Base-by-base conservation (phyloP, 2,797 vertebrate genomes). In the Syngnathus rostellatus region DNA sequence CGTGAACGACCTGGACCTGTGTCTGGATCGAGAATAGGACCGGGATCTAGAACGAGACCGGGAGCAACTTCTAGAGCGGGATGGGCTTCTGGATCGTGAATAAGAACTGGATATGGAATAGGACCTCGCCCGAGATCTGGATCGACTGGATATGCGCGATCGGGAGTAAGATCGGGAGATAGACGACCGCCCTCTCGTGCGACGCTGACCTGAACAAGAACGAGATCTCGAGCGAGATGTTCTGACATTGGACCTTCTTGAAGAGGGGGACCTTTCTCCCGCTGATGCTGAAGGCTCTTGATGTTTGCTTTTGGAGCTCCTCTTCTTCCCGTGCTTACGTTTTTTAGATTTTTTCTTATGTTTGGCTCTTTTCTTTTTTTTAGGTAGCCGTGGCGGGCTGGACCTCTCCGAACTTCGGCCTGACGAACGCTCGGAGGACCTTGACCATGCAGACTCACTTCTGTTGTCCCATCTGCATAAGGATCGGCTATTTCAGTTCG, bases 311-410 rank as follows among this genome's bases (percentile, higher is more conserved):
- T 89, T 91, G 55, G 81, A 78, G 64, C 70, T 80, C 69, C 92
- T 96, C 80, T 92, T 95, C 83, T 94, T 95, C 63, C 88, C 82
- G 64, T 90, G 94, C 63, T 98, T 99, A 50, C 88, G 91, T 84
- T 95, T 98, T 83, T 95, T 98, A 31, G 90, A 82, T 77, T 96
- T 98, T 81, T 96, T 98, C 86, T 95, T 98, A 69, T 86, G 93
- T 67, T 96, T 98, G 67, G 85, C 67, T 72, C 94, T 99, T 81
- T 95, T 96, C 77, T 94, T 95, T 66, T 94, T 97, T 71, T 87
- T 94, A 72, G 86, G 87, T 62, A 81, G 90, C 71, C 76, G 92
- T 68, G 73, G 89, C 61, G 75, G 86, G 68, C 91, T 90, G 23
- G 92, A 93, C 54, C 90, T 89, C 62, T 88, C 83, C 1, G 89